Conservation (phyloP, 1,140 invertebrate genomes). For the Lamellibrachia luymesi region DNA sequence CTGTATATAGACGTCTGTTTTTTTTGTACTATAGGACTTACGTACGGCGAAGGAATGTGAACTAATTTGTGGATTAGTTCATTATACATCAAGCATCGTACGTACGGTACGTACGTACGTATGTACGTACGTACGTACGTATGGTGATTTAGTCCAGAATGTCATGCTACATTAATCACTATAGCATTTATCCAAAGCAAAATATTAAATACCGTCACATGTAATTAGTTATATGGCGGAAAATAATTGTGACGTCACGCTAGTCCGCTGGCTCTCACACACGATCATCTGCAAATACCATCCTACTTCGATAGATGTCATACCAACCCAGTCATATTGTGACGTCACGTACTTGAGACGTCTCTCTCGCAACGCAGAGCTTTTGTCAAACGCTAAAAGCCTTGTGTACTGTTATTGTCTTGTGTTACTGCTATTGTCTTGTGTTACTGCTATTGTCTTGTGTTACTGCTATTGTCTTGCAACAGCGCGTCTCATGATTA, state of each 20-base stretch:
- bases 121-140: no score
- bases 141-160: neutral
- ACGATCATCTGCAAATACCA: neutral
- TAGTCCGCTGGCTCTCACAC: neutral
- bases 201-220: neutral
- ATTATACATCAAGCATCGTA: no score
- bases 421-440: neutral
- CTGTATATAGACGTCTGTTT: no score
- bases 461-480: neutral
- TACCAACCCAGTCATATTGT: no score
- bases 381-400: no score
- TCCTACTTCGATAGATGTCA: neutral
- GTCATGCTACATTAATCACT: neutral
- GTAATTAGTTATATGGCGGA: neutral
- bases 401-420: neutral
- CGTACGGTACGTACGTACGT: no score
- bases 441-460: neutral
- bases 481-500: neutral
- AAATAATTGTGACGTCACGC: neutral
- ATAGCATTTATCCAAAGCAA: neutral
- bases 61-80: no score
- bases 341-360: no score
- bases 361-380: no score
- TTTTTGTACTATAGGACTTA: no score
- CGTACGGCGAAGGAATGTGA: no score